These are phyloP conservation scores for Peromyscus nudipes DNA, from an alignment of 2,797 vertebrate genomes.

Conservation along the genomic window DNA sequence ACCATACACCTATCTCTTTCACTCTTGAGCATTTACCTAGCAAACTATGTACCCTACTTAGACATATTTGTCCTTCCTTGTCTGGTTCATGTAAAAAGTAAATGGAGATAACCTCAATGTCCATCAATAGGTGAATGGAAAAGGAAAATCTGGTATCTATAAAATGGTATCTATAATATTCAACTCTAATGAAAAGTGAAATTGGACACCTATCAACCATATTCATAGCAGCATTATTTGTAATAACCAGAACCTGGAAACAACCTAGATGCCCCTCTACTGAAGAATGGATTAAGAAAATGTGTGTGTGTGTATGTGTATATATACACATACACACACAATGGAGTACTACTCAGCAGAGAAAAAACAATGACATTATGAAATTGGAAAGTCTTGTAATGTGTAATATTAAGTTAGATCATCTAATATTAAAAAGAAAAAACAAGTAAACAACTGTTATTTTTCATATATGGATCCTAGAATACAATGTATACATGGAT, in stretches of 20 bases:
- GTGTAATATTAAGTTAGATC: not conserved
- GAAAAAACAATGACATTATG: no score
- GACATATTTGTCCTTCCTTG: not conserved
- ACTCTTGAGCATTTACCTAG: not conserved
- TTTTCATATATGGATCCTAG: not conserved
- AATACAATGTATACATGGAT: not conserved
- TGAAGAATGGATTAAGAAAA: no score
- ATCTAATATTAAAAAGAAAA: not conserved
- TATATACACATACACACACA: no score
- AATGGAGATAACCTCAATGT: not conserved
- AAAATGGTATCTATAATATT: no score
- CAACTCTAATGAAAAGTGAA: not conserved
- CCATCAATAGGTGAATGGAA: not conserved
- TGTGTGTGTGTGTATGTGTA: no score
- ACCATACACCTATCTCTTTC: not conserved
- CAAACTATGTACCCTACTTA: not conserved
- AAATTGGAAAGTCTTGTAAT: not conserved
- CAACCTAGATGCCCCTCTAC: no score
- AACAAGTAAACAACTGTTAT: not conserved
- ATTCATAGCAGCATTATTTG: no score
- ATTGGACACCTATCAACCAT: no score
- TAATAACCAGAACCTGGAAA: no score
- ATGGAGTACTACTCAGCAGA: no score
- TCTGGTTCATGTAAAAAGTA: not conserved
- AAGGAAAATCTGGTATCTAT: not conserved